A percentile compares a stretch with the other conserved stretches of the same genome.
These are phyloP conservation scores for Yasuhikotakia modesta DNA, from an alignment of 2,797 vertebrate species.

Conservation along the genomic window DNA sequence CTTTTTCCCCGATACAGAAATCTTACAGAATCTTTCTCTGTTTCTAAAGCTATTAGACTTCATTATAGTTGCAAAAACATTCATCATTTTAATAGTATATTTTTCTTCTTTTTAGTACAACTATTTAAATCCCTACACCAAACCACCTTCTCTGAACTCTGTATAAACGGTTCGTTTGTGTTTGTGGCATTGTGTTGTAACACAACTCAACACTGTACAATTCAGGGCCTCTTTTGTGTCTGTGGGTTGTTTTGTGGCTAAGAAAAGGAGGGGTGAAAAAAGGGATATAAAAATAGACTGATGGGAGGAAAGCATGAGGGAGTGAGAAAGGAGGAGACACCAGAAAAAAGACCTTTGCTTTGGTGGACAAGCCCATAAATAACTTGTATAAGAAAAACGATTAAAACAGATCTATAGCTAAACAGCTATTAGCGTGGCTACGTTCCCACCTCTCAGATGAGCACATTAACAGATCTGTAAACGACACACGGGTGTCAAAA, in stretches of 20 bases:
- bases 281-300: constrained; percentile 30
- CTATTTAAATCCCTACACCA: constrained; percentile 16
- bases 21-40: neutral
- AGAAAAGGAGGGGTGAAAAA: constrained; percentile 14
- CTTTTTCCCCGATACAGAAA: neutral
- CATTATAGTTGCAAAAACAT: no score
- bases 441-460: constrained; percentile 20
- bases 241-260: neutral
- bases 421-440: constrained; percentile 19
- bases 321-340: constrained; percentile 1
- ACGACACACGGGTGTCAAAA: constrained; percentile 45
- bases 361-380: constrained; percentile 29
- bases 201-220: constrained; percentile 38
- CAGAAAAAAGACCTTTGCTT: constrained; percentile 7
- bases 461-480: constrained; percentile 20
- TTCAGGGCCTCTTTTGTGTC: constrained; percentile 33
- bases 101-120: no score
- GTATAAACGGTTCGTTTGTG: neutral
- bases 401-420: constrained; percentile 11
- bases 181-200: constrained; percentile 46
- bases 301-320: constrained; percentile 18
- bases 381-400: neutral
- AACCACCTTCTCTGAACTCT: constrained; percentile 22
- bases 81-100: no score
- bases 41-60: neutral